Base-by-base conservation (phyloP, 2,888 invertebrate species). In the Apomyelois bistriatella region DNA sequence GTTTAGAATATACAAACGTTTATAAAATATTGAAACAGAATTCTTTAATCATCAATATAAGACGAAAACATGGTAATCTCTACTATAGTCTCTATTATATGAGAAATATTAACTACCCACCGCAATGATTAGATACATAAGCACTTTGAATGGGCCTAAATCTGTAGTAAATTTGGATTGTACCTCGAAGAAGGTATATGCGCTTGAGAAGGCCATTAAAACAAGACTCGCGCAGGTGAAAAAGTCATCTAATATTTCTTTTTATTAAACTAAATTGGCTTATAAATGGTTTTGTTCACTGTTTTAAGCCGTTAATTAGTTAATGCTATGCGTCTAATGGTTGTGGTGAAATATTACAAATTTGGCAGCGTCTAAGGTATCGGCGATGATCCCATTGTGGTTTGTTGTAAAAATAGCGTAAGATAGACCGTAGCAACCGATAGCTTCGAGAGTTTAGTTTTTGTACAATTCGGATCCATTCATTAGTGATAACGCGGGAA, bases 391-490 rank as follows among this genome's bases (percentile, higher is more conserved):
- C 48, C 48, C 13, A 40, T 55, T 41, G 42, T 48, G 57, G 65
- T 68, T 66, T 71, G 64, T 74, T 82, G 82, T 86, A 85, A 74
- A 85, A 83, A 80, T 81, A 76, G 71, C 66, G 68, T 87, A 86
- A 85, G 83, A 74, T 82, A 80, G 76, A 58, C 42, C 58, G 74
- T 82, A 86, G 82, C 69, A 62, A 68, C 66, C 59, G 59, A 73
- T 82, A 83, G 81, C 79, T 79, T 82, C 62, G 74, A 67, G 73
- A 79, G 76, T 79, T 77, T 87, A 86, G 86, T 84, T 88, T 88
- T 89, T 89, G 81, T 89, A 89, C 86, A 80, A 85, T 78, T 76
- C 68, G 65, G 71, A 76, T 72, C 77, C 82, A 84, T 80, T 84
- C 83, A 79, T 78, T 82, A 79, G 78, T 72, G 72, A 60, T 70